Evolutionary conservation across 2,113 vertebrate species (phyloP).

Genomic region (Acinonyx jubatus): DNA sequence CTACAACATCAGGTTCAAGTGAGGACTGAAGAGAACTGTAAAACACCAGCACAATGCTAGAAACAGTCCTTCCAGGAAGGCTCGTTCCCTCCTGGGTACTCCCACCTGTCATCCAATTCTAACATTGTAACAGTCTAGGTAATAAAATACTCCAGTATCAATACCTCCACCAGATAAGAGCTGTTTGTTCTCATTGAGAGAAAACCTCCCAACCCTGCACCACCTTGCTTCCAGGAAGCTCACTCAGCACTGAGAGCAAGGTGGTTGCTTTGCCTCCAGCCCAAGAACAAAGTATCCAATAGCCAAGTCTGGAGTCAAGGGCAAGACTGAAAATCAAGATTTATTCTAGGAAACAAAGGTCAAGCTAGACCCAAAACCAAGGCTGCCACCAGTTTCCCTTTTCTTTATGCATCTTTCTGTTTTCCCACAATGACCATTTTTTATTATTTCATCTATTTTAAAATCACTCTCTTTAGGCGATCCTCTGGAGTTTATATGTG

Average conservation of each 20-base stretch:
- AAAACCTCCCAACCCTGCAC: background rate
- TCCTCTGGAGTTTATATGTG: background rate
- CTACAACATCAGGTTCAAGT: background rate
- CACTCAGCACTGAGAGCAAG: background rate
- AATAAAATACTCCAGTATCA: background rate
- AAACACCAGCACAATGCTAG: background rate
- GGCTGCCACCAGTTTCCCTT: background rate
- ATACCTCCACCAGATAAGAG: background rate
- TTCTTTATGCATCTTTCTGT: background rate
- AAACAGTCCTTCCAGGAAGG: background rate
- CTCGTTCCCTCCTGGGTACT: background rate
- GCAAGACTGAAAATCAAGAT: background rate
- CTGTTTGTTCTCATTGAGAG: background rate
- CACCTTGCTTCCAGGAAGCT: background rate
- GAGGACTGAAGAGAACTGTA: background rate
- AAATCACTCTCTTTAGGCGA: background rate
- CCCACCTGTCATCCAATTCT: background rate
- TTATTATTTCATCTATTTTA: background rate
- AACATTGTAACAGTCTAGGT: background rate
- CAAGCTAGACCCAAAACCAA: background rate
- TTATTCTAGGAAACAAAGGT: background rate
- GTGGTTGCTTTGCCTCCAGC: background rate
- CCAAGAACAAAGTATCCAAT: background rate
- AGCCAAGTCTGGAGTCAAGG: background rate
- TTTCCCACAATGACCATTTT: background rate